Evolutionary conservation across 1,140 invertebrate species (phyloP).

Genomic region (Heliconius hewitsoni): DNA sequence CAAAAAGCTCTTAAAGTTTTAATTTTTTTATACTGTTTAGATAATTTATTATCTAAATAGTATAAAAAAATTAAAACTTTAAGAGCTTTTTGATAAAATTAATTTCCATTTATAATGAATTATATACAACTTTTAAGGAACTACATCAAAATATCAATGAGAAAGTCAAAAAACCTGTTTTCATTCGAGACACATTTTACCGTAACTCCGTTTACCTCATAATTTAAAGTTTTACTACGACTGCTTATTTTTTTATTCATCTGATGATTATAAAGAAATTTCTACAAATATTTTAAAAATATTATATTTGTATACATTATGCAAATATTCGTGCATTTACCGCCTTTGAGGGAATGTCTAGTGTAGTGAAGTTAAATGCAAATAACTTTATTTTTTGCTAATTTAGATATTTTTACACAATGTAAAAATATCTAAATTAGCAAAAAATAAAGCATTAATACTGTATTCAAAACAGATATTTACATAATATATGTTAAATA

Average conservation of each 20-base stretch:
- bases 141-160: constrained; percentile 9
- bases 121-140: background rate
- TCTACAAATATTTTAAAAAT: background rate
- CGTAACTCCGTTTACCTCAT: constrained; percentile 11
- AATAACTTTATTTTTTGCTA: too few species aligned
- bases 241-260: background rate
- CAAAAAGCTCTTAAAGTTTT: too few species aligned
- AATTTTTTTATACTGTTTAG: too few species aligned
- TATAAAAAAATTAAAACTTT: background rate
- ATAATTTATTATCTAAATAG: too few species aligned
- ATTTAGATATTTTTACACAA: too few species aligned
- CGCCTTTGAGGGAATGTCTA: too few species aligned
- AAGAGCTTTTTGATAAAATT: background rate
- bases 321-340: too few species aligned
- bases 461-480: too few species aligned
- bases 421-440: too few species aligned
- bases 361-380: too few species aligned
- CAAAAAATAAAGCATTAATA: too few species aligned
- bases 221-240: constrained; percentile 13
- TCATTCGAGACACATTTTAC: constrained; percentile 3
- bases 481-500: too few species aligned
- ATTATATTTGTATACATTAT: background rate
- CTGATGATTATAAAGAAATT: background rate
- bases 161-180: background rate
- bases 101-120: background rate